Conservation (phyloP, 2,888 invertebrate species). For the Neocrepidodera transversa region DNA sequence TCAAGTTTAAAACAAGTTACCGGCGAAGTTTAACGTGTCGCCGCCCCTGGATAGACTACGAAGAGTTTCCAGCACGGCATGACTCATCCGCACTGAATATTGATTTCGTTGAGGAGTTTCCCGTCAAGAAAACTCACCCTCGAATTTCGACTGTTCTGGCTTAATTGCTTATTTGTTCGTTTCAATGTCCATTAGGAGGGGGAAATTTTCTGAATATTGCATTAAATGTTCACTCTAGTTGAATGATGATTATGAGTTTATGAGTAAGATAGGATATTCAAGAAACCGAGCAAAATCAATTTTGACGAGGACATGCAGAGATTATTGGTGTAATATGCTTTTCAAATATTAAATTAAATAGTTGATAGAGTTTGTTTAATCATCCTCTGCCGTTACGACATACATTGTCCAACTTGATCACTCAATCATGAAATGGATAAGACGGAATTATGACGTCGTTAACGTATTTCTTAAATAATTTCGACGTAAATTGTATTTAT, state of each 20-base stretch:
- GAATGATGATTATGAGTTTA: slow-evolving; percentile 26
- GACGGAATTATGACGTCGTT: no score
- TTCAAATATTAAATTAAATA: background rate
- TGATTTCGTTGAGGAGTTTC: slow-evolving; percentile 41
- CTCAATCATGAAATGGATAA: no score
- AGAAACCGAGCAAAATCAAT: slow-evolving; percentile 25
- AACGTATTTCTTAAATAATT: no score
- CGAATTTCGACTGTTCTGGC: slow-evolving; percentile 25
- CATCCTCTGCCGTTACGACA: no score
- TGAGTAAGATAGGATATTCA: slow-evolving; percentile 22
- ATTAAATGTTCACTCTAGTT: slow-evolving; percentile 23
- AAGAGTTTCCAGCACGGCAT: slow-evolving; percentile 19
- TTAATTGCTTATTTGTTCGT: slow-evolving; percentile 30
- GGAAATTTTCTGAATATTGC: slow-evolving; percentile 29
- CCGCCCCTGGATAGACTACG: slow-evolving; percentile 1
- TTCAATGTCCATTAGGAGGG: slow-evolving; percentile 26
- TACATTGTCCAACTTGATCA: no score
- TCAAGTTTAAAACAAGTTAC: no score
- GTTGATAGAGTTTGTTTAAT: no score
- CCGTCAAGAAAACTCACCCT: slow-evolving; percentile 32
- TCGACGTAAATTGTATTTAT: no score
- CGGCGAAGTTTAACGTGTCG: background rate
- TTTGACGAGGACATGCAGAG: slow-evolving; percentile 1
- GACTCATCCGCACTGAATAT: slow-evolving; percentile 38
- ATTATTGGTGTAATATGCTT: slow-evolving; percentile 15